A percentile compares a stretch with the other conserved stretches of the same genome.
Evolutionary conservation across 2,113 vertebrate genomes (phyloP).

Genomic region (Atlantisia rogersi): DNA sequence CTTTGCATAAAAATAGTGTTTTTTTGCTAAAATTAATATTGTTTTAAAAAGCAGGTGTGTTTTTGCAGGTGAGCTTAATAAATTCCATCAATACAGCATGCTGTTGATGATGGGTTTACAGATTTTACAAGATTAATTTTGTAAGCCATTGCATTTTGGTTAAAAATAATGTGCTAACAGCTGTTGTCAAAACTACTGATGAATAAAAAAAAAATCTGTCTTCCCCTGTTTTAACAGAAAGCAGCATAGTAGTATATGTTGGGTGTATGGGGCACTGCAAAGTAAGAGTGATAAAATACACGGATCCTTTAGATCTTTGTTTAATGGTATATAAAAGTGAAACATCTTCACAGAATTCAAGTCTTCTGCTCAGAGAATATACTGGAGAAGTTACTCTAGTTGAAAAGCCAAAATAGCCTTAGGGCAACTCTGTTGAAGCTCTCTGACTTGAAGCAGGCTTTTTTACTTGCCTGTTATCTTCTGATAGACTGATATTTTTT

Average conservation of each 20-base stretch:
- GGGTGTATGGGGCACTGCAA: neutral
- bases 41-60: neutral
- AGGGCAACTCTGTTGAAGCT: neutral
- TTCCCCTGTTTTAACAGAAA: neutral
- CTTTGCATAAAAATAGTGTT: neutral
- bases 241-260: neutral
- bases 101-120: neutral
- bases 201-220: neutral
- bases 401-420: neutral
- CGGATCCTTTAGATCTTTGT: neutral
- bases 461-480: neutral
- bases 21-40: neutral
- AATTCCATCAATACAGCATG: neutral
- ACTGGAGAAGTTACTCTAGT: neutral
- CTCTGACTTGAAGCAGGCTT: neutral
- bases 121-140: neutral
- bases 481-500: neutral
- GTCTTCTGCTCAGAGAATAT: neutral
- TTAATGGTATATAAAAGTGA: neutral
- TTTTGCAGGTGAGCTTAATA: neutral
- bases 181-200: neutral
- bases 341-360: neutral
- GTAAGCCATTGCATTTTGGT: neutral
- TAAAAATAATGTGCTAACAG: neutral
- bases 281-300: neutral